Conservation (phyloP, 2,888 invertebrate species). For the Cataglyphis livida region DNA sequence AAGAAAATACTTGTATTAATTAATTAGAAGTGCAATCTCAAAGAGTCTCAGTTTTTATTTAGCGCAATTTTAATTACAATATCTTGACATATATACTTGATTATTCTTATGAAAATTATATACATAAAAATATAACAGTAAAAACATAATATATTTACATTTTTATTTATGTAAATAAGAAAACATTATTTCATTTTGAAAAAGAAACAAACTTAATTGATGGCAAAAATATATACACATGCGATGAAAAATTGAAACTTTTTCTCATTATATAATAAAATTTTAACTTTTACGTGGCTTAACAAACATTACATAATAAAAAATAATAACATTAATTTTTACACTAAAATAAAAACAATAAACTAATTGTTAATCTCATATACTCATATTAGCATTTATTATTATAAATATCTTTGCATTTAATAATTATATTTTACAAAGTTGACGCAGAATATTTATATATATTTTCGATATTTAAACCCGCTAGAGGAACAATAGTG, state of each 20-base stretch:
- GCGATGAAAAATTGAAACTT: not conserved
- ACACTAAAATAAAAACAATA: not conserved
- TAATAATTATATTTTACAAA: not conserved
- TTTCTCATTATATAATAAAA: not conserved
- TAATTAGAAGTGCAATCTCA: not conserved
- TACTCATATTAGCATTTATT: constrained; percentile 10
- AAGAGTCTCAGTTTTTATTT: constrained; percentile 1
- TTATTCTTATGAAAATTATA: not conserved
- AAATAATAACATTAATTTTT: too few species aligned
- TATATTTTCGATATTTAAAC: constrained; percentile 21
- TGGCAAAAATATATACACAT: not conserved
- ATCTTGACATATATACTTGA: not conserved
- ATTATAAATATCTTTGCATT: not conserved
- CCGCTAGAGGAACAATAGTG: constrained; percentile 18
- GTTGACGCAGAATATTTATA: constrained; percentile 7
- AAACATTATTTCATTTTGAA: not conserved
- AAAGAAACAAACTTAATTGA: not conserved
- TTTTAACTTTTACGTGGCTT: not conserved
- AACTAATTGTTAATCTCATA: not conserved
- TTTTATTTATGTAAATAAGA: not conserved
- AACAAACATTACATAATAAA: too few species aligned
- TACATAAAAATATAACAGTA: not conserved
- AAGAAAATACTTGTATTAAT: constrained; percentile 3
- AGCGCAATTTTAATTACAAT: not conserved
- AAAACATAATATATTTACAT: not conserved